Evolutionary conservation across 2,888 invertebrate genomes (phyloP), one percentile per base, ranked within the genome.

Genomic region (Pseudeuparius sepicola): DNA sequence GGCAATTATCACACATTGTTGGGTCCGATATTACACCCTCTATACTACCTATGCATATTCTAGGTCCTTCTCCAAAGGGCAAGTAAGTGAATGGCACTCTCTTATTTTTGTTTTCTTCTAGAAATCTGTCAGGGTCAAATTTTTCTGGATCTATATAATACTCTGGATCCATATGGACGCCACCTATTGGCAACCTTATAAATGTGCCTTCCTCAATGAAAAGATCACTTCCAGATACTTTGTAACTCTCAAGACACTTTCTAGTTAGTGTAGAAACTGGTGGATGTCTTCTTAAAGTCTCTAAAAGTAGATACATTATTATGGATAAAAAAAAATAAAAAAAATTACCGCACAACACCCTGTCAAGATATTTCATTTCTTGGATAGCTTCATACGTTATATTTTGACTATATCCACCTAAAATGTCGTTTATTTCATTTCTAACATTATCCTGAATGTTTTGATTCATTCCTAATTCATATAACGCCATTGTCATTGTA

Each of bases 61-160:
- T 50, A 2, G 60, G 60, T 4, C 60, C 60, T 36, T 55, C 55
- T 6, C 60, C 60, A 41, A 61, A 61, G 1, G 60, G 57, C 36
- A 59, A 34, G 32, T 46, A 57, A 7, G 44, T 35, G 16, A 41
- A 48, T 4, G 36, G 42, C 17, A 35, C 42, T 20, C 42, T 38
- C n/a, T 37, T 45, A 4, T 24, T 26, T 30, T 43, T 48, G 29
- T 49, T 46, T 30, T 49, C 47, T 24, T 43, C 43, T 20, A 15
- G 42, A 35, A 53, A 53, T 20, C 49, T 31, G 24, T 52, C 52
- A 3, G 53, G 52, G 39, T 52, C 45, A 26, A 51, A 53, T 14
- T 34, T 37, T 4, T 48, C 45, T 3, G 53, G 52, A 37, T 52
- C 39, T 10, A 47, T 47, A 39, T 44, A 53, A 35, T 48, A 47